These are phyloP conservation scores for Brienomyrus longianalis DNA, from an alignment of 2,113 vertebrate genomes.

Conservation along the genomic window DNA sequence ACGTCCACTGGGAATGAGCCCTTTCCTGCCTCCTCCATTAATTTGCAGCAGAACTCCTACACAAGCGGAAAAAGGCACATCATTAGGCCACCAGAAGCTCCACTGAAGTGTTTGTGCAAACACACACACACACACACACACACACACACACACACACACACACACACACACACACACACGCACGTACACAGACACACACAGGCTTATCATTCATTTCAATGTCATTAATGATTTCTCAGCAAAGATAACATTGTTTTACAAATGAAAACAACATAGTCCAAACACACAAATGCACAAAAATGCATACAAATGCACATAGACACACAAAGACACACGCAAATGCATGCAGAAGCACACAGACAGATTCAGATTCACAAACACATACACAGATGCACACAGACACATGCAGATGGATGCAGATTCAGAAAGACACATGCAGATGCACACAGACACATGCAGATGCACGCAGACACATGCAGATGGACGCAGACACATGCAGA, in stretches of 20 bases:
- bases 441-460: no score
- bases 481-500: no score
- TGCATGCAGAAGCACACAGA: no score
- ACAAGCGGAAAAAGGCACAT: background rate
- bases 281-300: background rate
- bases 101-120: background rate
- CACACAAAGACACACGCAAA: no score
- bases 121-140: background rate
- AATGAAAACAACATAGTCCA: background rate
- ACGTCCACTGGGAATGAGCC: slow-evolving; percentile 88
- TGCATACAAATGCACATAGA: no score
- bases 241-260: background rate
- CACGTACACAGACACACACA: background rate
- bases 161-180: background rate
- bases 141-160: background rate
- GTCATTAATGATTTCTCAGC: background rate
- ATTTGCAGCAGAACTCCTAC: slow-evolving; percentile 80
- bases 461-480: no score
- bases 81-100: background rate
- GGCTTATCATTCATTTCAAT: background rate
- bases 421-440: no score
- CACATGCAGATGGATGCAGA: no score
- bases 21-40: slow-evolving; percentile 85
- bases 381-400: no score
- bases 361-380: no score